A percentile compares a stretch with the other conserved stretches of the same genome.
phyloP scores from a whole-genome alignment of 2,797 vertebrate species.

The Lagorchestes hirsutus region DNA sequence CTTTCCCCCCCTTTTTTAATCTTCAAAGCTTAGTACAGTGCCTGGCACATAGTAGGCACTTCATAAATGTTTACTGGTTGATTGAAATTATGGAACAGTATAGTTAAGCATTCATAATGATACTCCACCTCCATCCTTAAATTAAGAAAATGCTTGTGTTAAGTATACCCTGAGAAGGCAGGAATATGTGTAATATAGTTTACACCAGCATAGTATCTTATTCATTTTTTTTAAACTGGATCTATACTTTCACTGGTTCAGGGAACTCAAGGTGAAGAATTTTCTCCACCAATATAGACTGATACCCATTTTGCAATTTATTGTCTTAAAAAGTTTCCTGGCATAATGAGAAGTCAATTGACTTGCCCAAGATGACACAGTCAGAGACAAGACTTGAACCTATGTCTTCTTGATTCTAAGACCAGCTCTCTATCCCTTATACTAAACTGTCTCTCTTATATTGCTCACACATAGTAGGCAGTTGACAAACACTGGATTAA shows the following conservation, averaged over 20 bases:
- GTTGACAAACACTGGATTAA: background rate
- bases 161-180: background rate
- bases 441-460: background rate
- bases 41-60: background rate
- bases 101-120: background rate
- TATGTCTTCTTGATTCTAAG: background rate
- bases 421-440: background rate
- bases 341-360: background rate
- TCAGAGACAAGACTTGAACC: background rate
- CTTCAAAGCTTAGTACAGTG: background rate
- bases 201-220: background rate
- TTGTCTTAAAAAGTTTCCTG: background rate
- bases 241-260: background rate
- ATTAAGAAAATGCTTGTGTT: background rate
- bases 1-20: background rate
- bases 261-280: background rate
- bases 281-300: background rate
- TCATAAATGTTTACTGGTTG: background rate
- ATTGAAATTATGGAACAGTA: background rate
- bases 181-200: background rate
- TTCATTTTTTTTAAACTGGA: background rate
- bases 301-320: background rate
- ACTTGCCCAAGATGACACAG: background rate
- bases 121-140: background rate
- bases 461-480: background rate